Conservation (phyloP, 2,797 vertebrate genomes). For the Hybognathus amarus region DNA sequence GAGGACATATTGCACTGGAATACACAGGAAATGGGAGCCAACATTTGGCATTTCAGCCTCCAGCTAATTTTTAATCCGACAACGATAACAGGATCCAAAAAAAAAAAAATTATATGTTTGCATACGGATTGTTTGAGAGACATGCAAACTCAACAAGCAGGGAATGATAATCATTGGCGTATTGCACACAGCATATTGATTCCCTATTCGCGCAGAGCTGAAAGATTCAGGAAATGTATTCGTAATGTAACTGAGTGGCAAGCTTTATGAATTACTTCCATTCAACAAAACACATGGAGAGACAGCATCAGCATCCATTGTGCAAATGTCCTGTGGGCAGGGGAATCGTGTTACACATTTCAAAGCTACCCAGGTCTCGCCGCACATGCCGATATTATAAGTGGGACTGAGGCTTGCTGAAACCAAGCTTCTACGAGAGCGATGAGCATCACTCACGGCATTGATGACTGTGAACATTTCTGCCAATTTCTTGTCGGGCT, state of each 20-base stretch:
- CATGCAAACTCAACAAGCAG: slow-evolving; percentile 8
- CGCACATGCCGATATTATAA: not conserved
- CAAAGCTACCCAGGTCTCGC: slow-evolving; percentile 45
- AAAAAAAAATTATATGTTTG: slow-evolving; percentile 19
- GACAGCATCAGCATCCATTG: slow-evolving; percentile 55
- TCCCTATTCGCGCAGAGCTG: slow-evolving; percentile 8
- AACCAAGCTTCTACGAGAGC: slow-evolving; percentile 43
- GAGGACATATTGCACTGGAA: not conserved
- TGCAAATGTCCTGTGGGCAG: slow-evolving; percentile 56
- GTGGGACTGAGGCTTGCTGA: slow-evolving; percentile 20
- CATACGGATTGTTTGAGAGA: slow-evolving; percentile 19
- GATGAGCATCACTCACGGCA: slow-evolving; percentile 49
- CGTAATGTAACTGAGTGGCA: slow-evolving; percentile 28
- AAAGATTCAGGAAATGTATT: slow-evolving; percentile 40
- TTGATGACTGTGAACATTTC: slow-evolving; percentile 28
- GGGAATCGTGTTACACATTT: slow-evolving; percentile 57
- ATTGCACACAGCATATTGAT: slow-evolving; percentile 29
- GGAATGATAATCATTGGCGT: slow-evolving; percentile 33
- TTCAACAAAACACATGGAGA: slow-evolving; percentile 41
- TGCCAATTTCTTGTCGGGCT: slow-evolving; percentile 54
- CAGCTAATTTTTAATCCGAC: slow-evolving; percentile 26
- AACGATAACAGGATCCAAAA: not conserved
- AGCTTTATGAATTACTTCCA: slow-evolving; percentile 44
- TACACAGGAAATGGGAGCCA: slow-evolving; percentile 6
- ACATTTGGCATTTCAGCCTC: slow-evolving; percentile 26